phyloP scores from a whole-genome alignment of 2,797 vertebrate species.

The Glyptemys insculpta region DNA sequence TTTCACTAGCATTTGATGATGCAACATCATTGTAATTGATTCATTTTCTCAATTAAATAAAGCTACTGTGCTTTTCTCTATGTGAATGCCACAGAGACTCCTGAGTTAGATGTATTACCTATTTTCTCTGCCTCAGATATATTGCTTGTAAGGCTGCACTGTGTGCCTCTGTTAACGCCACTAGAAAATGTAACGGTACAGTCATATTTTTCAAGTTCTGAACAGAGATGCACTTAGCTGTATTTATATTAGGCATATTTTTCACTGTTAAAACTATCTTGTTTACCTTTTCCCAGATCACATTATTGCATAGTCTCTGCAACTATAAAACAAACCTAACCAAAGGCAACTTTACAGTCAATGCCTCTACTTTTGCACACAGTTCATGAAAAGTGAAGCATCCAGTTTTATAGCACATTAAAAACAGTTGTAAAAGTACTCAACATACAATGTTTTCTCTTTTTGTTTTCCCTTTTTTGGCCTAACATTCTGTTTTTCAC shows the following conservation, averaged over 20 bases:
- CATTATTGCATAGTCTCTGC: constrained; percentile 1
- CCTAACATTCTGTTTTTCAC: rapidly evolving
- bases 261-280: constrained; percentile 76
- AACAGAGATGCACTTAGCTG: constrained; percentile 42
- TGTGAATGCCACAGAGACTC: constrained; percentile 69
- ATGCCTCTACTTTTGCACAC: constrained; percentile 61
- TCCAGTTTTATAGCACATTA: constrained; percentile 51
- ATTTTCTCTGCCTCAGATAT: constrained; percentile 68
- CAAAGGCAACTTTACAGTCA: constrained; percentile 49
- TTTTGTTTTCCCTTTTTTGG: background rate
- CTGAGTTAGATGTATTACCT: constrained; percentile 71
- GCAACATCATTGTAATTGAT: constrained; percentile 82
- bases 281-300: constrained; percentile 77
- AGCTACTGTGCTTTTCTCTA: constrained; percentile 73
- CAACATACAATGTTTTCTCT: constrained; percentile 16
- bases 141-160: constrained; percentile 67
- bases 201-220: constrained; percentile 75
- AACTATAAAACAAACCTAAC: constrained; percentile 71
- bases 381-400: constrained; percentile 77
- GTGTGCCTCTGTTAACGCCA: constrained; percentile 76
- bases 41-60: constrained; percentile 86
- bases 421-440: constrained; percentile 39
- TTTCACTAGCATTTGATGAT: constrained; percentile 75
- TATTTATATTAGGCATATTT: constrained; percentile 83
- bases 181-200: constrained; percentile 61